These are phyloP conservation scores for Zaprionus kolodkinae DNA, from an alignment of 1,140 invertebrate species.

Conservation along the genomic window DNA sequence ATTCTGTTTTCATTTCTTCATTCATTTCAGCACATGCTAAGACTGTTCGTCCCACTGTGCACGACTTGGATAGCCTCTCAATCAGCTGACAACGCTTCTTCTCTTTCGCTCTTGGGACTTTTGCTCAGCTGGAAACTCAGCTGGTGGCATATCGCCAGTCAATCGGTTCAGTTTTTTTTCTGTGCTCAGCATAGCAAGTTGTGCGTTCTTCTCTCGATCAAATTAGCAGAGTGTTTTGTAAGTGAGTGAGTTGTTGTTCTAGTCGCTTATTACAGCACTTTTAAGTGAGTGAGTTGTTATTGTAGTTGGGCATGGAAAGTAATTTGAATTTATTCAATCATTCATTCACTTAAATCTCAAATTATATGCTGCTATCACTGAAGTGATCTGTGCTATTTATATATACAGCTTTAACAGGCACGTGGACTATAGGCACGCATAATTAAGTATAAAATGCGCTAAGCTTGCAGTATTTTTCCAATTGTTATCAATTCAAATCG, in stretches of 20 bases:
- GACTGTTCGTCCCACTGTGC: not conserved
- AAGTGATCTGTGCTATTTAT: not conserved
- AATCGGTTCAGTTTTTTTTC: constrained; percentile 1
- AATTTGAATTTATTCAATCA: not conserved
- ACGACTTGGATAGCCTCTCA: not conserved
- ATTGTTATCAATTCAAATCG: not conserved
- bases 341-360: not conserved
- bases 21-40: too few species aligned
- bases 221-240: not conserved
- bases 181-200: not conserved
- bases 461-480: not conserved
- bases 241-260: not conserved
- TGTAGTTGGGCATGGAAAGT: not conserved
- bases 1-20: too few species aligned
- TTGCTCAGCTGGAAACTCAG: constrained; percentile 4
- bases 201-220: not conserved
- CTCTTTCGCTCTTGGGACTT: not conserved
- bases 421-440: not conserved
- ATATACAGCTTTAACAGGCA: not conserved
- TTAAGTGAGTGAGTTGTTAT: not conserved
- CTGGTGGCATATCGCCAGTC: constrained; percentile 3
- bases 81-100: not conserved
- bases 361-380: not conserved
- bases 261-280: not conserved
- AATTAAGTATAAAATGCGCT: not conserved